These are phyloP conservation scores for Nothocercus nigrocapillus DNA, from an alignment of 2,113 vertebrate species.

Conservation along the genomic window DNA sequence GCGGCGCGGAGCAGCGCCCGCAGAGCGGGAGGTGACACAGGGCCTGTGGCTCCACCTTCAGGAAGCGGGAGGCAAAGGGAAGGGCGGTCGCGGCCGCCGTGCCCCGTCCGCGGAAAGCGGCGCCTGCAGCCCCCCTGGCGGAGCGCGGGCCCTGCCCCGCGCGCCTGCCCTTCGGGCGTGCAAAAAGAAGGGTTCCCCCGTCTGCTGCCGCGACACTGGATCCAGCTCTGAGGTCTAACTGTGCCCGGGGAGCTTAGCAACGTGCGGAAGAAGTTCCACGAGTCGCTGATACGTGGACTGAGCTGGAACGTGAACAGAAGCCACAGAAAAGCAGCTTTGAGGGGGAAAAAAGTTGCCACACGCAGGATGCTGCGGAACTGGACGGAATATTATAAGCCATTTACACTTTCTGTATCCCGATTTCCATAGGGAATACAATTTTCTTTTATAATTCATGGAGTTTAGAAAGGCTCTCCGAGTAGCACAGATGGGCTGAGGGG, in stretches of 20 bases:
- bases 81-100: too few species aligned
- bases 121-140: too few species aligned
- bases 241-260: background rate
- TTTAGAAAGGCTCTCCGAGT: conserved; percentile 1
- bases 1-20: background rate
- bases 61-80: conserved; percentile 54
- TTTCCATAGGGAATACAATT: background rate
- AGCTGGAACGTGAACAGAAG: background rate
- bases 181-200: background rate
- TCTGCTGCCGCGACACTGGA: background rate
- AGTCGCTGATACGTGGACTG: fast-evolving
- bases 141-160: too few species aligned
- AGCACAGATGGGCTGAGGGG: conserved; percentile 15
- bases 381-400: background rate
- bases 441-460: background rate
- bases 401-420: background rate
- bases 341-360: background rate
- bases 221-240: background rate
- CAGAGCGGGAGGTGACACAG: conserved; percentile 45
- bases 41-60: conserved; percentile 79
- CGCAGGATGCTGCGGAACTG: fast-evolving
- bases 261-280: background rate
- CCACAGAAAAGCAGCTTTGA: background rate
- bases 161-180: background rate
- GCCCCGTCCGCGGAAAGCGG: too few species aligned